Evolutionary conservation across 35 echinoderm and acorn worm genomes (phyloP), one percentile per base, ranked within the genome.

Genomic region (Lytechinus variegatus): DNA sequence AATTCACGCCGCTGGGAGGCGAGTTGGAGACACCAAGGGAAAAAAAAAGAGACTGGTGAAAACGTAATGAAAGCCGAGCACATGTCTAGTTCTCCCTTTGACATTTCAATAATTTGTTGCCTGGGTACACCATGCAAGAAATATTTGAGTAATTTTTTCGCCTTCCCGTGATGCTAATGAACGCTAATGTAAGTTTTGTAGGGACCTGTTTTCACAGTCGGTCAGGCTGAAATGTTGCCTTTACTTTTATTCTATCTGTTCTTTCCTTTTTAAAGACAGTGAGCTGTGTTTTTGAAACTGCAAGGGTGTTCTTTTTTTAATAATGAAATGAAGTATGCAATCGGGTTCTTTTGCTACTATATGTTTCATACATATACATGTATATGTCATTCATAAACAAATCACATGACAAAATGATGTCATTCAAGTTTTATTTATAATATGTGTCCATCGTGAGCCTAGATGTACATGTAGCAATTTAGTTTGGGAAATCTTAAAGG

Each of bases 61-160:
- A 79, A 79, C 66, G 16, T 79, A 79, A 79, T 79, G 66, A 79
- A 79, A 24, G 66, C 66, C 66, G 19, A 79, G n/a, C 66, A 79
- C 66, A 79, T 79, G 66, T 79, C 66, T 44, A n/a, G 16, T 24
- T 24, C 66, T 79, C 19, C 66, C 66, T 79, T 79, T 79, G 66
- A 79, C 66, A 79, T 79, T 79, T 79, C 66, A 79, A 79, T 79
- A 79, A 79, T 79, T 79, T 79, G 66, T 79, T 58, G 66, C 66
- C 66, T 79, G 66, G 16, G 66, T 79, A 79, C 24, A 24, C 66
- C 66, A 79, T 79, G 66, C 66, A 79, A 79, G 66, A 19, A 79
- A 79, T 79, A 79, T 79, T 79, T 79, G 66, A 79, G 66, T 79
- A 79, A 79, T 79, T 79, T 79, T 79, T 24, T 79, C 14, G 66